A percentile compares a stretch with the other conserved stretches of the same genome.
Evolutionary conservation across 2,888 invertebrate species (phyloP).

Genomic region (Lasioglossum figueresi): DNA sequence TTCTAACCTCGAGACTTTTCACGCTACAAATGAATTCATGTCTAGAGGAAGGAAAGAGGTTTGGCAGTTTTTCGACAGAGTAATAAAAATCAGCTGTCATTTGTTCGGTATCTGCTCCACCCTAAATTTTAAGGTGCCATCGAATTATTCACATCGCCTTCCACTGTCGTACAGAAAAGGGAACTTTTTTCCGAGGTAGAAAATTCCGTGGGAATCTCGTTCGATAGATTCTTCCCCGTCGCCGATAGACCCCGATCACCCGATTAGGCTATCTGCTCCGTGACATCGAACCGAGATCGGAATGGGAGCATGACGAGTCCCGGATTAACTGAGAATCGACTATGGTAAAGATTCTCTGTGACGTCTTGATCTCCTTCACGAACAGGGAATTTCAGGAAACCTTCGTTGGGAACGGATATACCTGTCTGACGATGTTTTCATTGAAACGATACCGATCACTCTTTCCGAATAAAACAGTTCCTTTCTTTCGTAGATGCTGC

Average conservation of each 20-base stretch:
- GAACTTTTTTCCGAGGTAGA: not conserved
- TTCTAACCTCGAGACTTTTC: not conserved
- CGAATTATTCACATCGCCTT: not conserved
- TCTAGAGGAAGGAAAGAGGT: too few species aligned
- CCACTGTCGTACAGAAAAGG: not conserved
- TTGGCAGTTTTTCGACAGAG: not conserved
- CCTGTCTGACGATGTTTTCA: not conserved
- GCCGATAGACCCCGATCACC: not conserved
- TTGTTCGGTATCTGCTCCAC: not conserved
- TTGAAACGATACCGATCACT: not conserved
- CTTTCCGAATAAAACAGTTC: not conserved
- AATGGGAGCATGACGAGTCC: constrained; percentile 52
- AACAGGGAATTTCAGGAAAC: not conserved
- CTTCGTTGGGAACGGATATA: not conserved
- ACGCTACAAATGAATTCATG: not conserved
- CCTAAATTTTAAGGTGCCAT: not conserved
- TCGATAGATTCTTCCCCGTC: not conserved
- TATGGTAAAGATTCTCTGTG: not conserved
- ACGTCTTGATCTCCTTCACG: not conserved
- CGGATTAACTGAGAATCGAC: constrained; percentile 43
- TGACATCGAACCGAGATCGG: constrained; percentile 42
- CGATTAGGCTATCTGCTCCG: constrained; percentile 32
- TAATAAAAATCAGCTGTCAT: not conserved
- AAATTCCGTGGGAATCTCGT: not conserved
- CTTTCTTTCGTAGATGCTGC: not conserved